These are phyloP conservation scores for Vanessa cardui DNA, from an alignment of 2,888 invertebrate genomes.

Conservation along the genomic window DNA sequence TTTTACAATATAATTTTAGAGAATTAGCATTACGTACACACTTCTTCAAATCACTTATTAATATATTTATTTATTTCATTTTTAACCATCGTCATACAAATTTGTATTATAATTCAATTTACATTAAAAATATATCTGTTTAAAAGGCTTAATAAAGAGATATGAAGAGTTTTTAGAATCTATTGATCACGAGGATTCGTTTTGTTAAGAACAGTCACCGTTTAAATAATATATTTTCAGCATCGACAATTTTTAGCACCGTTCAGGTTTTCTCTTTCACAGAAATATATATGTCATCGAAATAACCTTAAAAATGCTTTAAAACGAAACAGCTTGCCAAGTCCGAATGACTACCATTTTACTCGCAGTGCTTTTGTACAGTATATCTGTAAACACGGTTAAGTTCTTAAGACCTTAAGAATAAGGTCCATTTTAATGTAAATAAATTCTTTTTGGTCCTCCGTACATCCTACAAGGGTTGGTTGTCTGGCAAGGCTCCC, in stretches of 20 bases:
- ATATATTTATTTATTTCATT: neutral
- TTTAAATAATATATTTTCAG: neutral
- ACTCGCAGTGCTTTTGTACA: constrained; percentile 33
- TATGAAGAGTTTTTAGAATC: too few species aligned
- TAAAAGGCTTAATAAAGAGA: too few species aligned
- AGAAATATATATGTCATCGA: constrained; percentile 39
- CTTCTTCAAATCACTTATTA: neutral
- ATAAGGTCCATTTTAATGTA: constrained; percentile 30
- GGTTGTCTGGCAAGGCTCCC: constrained; percentile 68
- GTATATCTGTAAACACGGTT: neutral
- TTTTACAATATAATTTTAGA: neutral
- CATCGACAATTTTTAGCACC: constrained; percentile 16
- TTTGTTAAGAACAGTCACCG: too few species aligned
- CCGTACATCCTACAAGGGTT: constrained; percentile 47
- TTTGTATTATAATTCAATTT: too few species aligned
- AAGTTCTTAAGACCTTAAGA: constrained; percentile 12
- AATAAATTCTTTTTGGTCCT: constrained; percentile 24
- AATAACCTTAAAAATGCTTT: constrained; percentile 40
- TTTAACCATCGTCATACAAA: too few species aligned
- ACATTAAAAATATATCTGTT: too few species aligned
- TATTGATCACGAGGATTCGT: too few species aligned
- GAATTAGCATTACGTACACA: neutral
- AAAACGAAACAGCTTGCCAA: constrained; percentile 41
- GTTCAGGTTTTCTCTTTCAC: constrained; percentile 27
- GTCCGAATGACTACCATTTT: constrained; percentile 40